These are phyloP conservation scores for Oreocharis arfaki DNA, from an alignment of 2,113 vertebrate species.

Conservation along the genomic window DNA sequence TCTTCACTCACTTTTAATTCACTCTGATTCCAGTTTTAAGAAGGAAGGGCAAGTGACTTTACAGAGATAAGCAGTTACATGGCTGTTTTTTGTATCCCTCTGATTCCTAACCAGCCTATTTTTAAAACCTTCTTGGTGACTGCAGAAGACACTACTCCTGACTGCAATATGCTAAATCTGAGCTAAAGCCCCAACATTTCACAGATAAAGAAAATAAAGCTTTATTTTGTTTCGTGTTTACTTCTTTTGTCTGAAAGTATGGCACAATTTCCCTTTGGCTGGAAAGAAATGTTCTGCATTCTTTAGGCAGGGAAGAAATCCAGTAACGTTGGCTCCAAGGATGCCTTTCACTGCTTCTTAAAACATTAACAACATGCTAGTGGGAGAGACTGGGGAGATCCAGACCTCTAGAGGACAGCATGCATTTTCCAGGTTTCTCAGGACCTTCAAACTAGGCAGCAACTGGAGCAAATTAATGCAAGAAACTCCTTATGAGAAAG, in stretches of 20 bases:
- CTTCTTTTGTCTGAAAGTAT: constrained; percentile 26
- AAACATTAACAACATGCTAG: not conserved
- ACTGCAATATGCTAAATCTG: not conserved
- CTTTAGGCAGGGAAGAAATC: constrained; percentile 15
- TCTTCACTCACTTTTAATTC: not conserved
- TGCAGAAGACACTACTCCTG: not conserved
- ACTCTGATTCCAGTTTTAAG: not conserved
- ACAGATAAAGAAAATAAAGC: not conserved
- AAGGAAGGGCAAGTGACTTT: not conserved
- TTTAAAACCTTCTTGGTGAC: not conserved
- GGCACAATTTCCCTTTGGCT: not conserved
- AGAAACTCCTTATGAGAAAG: not conserved
- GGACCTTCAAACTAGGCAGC: not conserved
- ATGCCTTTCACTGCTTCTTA: constrained; percentile 31
- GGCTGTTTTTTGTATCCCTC: not conserved
- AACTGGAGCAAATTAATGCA: constrained; percentile 22
- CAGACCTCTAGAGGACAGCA: not conserved
- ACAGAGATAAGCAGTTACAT: not conserved
- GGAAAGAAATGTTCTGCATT: not conserved
- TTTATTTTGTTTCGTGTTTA: not conserved
- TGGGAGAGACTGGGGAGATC: not conserved
- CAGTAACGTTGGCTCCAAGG: not conserved
- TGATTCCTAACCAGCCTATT: not conserved
- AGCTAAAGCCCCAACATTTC: not conserved
- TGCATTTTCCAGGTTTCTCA: not conserved